phyloP scores from a whole-genome alignment of 2,113 vertebrate genomes.

The Podarcis raffonei region DNA sequence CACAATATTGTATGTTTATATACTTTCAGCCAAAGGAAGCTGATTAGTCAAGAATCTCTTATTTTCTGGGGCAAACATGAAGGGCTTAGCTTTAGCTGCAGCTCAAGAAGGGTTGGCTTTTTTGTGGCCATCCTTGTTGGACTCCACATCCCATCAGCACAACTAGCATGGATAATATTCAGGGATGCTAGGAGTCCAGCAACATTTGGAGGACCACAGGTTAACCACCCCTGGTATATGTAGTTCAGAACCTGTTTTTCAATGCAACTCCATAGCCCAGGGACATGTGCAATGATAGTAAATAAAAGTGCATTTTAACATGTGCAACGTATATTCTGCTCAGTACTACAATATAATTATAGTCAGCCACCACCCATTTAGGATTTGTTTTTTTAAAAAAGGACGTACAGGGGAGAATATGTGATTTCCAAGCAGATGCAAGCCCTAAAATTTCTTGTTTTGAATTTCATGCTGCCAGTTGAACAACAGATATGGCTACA shows the following conservation, averaged over 20 bases:
- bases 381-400: neutral
- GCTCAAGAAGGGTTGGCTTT: neutral
- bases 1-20: neutral
- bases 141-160: too few species aligned
- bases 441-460: neutral
- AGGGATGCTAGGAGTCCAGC: too few species aligned
- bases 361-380: neutral
- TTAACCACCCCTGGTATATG: too few species aligned
- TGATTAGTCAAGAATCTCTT: neutral
- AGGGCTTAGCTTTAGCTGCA: neutral
- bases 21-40: neutral
- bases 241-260: neutral
- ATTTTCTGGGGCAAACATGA: neutral
- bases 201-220: too few species aligned
- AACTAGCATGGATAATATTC: too few species aligned
- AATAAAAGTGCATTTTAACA: neutral
- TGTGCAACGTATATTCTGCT: neutral
- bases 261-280: neutral
- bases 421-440: neutral
- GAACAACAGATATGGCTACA: neutral
- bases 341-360: neutral
- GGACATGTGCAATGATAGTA: neutral
- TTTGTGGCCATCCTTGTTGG: too few species aligned
- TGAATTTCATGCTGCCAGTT: neutral
- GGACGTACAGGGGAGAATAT: neutral